A percentile compares a stretch with the other conserved stretches of the same genome.
Conservation (phyloP, 2,797 vertebrate genomes). For the Glossophaga mutica region DNA sequence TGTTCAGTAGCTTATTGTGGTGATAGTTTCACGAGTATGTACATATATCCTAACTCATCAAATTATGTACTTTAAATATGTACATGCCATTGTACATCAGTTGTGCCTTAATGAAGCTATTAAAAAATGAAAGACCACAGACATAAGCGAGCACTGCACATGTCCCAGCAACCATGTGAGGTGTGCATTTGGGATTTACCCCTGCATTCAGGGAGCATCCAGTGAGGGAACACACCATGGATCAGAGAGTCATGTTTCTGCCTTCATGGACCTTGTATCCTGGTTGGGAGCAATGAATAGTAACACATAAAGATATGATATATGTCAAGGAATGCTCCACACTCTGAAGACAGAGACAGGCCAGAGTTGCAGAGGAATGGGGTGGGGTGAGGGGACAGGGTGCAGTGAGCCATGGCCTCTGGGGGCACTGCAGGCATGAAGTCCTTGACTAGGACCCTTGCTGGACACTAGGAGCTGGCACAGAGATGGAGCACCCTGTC, state of each 20-base stretch:
- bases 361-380: neutral
- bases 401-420: neutral
- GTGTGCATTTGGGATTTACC: neutral
- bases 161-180: too few species aligned
- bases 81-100: neutral
- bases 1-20: neutral
- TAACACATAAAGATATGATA: neutral
- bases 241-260: neutral
- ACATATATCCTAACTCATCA: neutral
- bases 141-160: neutral
- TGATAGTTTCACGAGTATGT: neutral
- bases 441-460: neutral
- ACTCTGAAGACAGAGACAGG: neutral
- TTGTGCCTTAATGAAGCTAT: neutral
- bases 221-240: neutral
- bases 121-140: neutral
- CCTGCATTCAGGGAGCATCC: neutral
- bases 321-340: neutral
- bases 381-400: neutral
- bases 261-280: neutral
- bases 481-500: neutral
- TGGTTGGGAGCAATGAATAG: neutral
- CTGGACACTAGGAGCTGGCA: neutral
- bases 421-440: accelerated
- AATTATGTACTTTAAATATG: neutral